Evolutionary conservation across 1,140 invertebrate species (phyloP), one percentile per base, ranked within the genome.

Genomic region (Brachionus manjavacas): DNA sequence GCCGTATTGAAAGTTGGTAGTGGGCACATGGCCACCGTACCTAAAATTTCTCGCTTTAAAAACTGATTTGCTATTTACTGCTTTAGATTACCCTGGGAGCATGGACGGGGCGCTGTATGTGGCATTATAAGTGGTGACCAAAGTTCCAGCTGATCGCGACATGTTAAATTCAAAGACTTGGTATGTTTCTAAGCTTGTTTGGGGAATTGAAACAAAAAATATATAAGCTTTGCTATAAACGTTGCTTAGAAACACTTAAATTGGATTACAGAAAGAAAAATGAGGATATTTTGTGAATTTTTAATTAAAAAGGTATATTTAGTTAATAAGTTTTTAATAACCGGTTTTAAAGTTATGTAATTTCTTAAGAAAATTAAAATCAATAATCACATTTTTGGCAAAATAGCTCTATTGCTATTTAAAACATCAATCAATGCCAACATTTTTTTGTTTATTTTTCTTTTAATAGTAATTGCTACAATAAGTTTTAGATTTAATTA

Each of bases 121-220:
- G n/a, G 89, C 88, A 88, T 89, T 89, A 72, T 89, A 87, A 52
- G 89, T 89, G 20, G 89, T 90, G 35, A 89, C 86, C 70, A 89
- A 86, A 39, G 89, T 90, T 85, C 89, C 89, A 25, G 89, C 89
- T 81, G 89, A 87, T 70, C 89, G 86, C 20, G 89, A 89, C 88
- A 90, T 89, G 64, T 85, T 86, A 12, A 16, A 68, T 23, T n/a
- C 9, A 6, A 68, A 39, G 25, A 46, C 31, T 83, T 76, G 14
- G 25, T 60, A 23, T 83, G n/a, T 31, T 66, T 39, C 41, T 49
- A 39, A 39, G 79, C 46, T 46, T 79, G 28, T 23, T 84, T 68
- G 12, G 16, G 31, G 25, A 31, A 43, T 43, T 20, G 16, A 41
- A 43, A 46, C 43, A 25, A 35, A 28, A 25, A 66, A 41, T 23